Percentiles rank a stretch among this genome's conserved stretches.
These are phyloP conservation scores for Aplysina aerophoba DNA, from an alignment of 37 sponge, comb jelly and placozoan species.

Conservation along the genomic window DNA sequence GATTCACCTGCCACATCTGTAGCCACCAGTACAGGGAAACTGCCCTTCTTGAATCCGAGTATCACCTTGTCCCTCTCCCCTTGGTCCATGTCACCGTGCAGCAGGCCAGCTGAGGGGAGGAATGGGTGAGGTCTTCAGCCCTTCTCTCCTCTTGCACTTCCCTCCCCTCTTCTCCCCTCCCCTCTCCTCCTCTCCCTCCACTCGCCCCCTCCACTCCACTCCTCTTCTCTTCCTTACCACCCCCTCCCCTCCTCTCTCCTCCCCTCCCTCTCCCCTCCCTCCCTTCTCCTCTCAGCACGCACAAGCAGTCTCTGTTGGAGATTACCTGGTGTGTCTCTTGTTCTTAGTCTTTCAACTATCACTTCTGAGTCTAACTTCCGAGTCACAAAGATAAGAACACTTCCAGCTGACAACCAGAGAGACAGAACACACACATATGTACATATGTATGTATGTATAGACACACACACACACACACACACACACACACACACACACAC, in stretches of 20 bases:
- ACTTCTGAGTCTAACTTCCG: constrained; percentile 80
- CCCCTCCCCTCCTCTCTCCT: too few species aligned
- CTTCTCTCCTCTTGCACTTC: too few species aligned
- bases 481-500: constrained; percentile 16
- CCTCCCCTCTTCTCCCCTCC: too few species aligned
- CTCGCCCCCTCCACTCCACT: too few species aligned
- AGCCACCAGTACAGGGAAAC: constrained; percentile 87
- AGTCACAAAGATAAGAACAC: constrained; percentile 98
- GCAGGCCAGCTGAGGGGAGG: constrained; percentile 68
- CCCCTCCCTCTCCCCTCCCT: too few species aligned
- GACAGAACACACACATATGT: background rate
- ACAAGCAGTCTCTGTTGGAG: too few species aligned
- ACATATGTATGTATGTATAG: background rate
- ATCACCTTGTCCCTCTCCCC: constrained; percentile 85
- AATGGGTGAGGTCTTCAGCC: background rate
- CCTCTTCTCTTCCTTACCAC: too few species aligned
- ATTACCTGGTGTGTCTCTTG: constrained; percentile 13
- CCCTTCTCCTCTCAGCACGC: too few species aligned
- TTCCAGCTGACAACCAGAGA: constrained; percentile 61
- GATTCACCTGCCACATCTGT: constrained; percentile 92
- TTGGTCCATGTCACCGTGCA: constrained; percentile 98
- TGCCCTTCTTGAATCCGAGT: constrained; percentile 81
- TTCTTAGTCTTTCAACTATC: constrained; percentile 69
- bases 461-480: background rate
- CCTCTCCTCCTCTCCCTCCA: too few species aligned